Base-by-base conservation (phyloP, 2,113 vertebrate genomes). In the Edolisoma coerulescens region DNA sequence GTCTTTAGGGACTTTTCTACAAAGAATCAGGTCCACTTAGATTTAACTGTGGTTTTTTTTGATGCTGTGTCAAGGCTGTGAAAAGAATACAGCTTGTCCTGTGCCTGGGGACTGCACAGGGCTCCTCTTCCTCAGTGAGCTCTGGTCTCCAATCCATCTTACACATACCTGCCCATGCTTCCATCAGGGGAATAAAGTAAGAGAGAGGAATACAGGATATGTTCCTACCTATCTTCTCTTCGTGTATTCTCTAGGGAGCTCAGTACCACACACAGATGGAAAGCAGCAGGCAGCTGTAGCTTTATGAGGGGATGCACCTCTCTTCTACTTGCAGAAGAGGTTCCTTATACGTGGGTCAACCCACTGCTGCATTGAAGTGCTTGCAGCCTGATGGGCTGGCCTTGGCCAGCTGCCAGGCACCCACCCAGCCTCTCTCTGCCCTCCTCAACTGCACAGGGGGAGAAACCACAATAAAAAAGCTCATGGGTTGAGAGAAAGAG, bases 111-210 rank as follows among this genome's bases (percentile, higher is more conserved):
- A 18, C 49, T 68, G 61, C 52, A n/a, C 13, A 27, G 53, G 33
- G 6, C 49, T 68, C 26, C 32, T 89, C 35, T 37, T 87, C 65
- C 30, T 47, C 57, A 41, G 16, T 21, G 37, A 76, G 30, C 49
- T 85, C 8, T 22, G 27, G 49, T 39, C 27, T 64, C 41, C 16
- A 41, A 3, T 82, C 42, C 41, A 32, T 79, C 0, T 0, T 45
- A 44, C 21, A 3, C 24, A 13, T 42, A 56, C 49, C 49, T 90
- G 61, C 35, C 53, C 16, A 12, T 65, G 53, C 32, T 80, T 88
- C 80, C 63, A 52, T 44, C 26, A 44, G 41, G 24, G 19, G 24
- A 76, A 24, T 83, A 68, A 79, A 59, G 27, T 52, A 54, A 60
- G 35, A 67, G 64, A 47, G 35, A 82, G 33, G 57, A 83, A 76